Conservation (phyloP, 2,797 vertebrate species). For the Xenops minutus region DNA sequence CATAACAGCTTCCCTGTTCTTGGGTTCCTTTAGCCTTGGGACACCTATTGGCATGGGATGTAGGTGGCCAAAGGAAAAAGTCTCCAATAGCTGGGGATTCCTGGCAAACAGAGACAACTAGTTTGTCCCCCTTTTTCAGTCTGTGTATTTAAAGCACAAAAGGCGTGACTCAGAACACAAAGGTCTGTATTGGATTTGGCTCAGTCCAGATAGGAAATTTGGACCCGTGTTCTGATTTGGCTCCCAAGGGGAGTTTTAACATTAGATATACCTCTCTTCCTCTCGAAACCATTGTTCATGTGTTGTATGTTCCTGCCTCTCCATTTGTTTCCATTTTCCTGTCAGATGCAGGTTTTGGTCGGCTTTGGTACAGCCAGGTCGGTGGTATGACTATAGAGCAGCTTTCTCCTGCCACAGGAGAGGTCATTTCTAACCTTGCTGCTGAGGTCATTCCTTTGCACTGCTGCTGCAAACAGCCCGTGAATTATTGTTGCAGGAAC, state of each 20-base stretch:
- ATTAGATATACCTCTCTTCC: background rate
- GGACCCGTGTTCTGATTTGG: background rate
- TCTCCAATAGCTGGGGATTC: background rate
- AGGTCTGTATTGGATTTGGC: background rate
- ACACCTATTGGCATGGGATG: background rate
- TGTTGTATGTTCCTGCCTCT: background rate
- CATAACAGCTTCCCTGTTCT: background rate
- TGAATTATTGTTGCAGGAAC: background rate
- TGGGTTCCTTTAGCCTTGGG: background rate
- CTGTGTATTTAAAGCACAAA: background rate
- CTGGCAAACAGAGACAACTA: background rate
- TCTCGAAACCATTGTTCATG: background rate
- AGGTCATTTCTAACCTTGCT: background rate
- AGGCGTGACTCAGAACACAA: background rate
- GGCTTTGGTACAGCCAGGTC: background rate
- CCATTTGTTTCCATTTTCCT: background rate
- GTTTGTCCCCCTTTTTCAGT: background rate
- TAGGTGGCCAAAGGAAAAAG: background rate
- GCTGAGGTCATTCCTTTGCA: background rate
- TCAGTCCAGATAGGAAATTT: background rate
- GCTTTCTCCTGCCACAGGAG: background rate
- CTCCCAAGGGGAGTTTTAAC: background rate
- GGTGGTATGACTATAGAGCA: background rate
- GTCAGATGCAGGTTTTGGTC: background rate
- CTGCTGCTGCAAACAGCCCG: background rate